phyloP scores from a whole-genome alignment of 2,888 invertebrate species.

The Pollenia griseotomentosa region DNA sequence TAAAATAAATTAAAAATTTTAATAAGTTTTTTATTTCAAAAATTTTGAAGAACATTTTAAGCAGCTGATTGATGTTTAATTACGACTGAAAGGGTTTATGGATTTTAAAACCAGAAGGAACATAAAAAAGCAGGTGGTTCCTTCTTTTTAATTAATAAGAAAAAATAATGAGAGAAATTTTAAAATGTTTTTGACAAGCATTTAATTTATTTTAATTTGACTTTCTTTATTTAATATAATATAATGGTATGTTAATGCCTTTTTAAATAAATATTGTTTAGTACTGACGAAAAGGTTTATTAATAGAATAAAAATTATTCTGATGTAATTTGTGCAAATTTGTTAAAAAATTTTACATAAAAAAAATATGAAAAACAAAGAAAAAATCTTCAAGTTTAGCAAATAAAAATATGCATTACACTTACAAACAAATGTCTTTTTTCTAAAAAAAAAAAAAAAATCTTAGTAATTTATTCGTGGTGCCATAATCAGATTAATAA shows the following conservation, averaged over 20 bases:
- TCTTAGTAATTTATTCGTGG: neutral
- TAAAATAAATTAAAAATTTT: conserved; percentile 27
- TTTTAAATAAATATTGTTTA: too few species aligned
- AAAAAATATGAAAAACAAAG: too few species aligned
- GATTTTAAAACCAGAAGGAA: conserved; percentile 17
- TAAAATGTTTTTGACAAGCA: neutral
- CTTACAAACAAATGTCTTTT: neutral
- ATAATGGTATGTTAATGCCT: too few species aligned
- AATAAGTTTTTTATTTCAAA: conserved; percentile 7
- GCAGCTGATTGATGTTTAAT: conserved; percentile 37
- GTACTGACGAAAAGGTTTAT: too few species aligned
- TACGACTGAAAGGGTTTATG: neutral
- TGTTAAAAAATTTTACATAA: too few species aligned
- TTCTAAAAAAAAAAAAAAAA: conserved; percentile 10
- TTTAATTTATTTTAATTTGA: too few species aligned
- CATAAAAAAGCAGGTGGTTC: neutral
- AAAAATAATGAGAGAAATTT: neutral
- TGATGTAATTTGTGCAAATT: too few species aligned
- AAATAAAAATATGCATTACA: neutral
- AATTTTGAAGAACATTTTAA: neutral
- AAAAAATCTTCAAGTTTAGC: too few species aligned
- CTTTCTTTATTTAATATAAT: too few species aligned
- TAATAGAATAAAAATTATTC: too few species aligned
- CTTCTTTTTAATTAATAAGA: conserved; percentile 5
- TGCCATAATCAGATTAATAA: conserved; percentile 63